phyloP scores from a whole-genome alignment of 2,113 vertebrate species.

The Melospiza georgiana region DNA sequence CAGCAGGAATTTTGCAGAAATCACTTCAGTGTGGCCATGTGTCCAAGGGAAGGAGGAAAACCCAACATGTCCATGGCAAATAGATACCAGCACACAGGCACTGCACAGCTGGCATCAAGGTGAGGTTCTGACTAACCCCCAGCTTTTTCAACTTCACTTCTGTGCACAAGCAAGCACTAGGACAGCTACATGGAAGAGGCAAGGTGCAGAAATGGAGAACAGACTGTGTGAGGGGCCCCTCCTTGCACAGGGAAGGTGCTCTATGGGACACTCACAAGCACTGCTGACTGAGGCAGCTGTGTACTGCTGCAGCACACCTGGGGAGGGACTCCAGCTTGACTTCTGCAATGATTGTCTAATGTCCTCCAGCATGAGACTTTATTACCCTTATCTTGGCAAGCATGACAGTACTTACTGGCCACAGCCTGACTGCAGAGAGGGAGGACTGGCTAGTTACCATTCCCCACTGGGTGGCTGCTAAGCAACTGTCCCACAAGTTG shows the following conservation, averaged over 20 bases:
- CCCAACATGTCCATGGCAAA: not conserved
- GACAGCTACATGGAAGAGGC: not conserved
- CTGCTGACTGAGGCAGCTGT: not conserved
- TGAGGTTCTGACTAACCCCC: not conserved
- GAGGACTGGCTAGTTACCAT: not conserved
- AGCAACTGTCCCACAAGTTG: not conserved
- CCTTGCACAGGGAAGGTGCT: not conserved
- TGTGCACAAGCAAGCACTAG: not conserved
- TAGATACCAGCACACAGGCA: not conserved
- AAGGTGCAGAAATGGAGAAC: not conserved
- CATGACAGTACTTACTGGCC: not conserved
- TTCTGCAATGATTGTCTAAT: conserved; percentile 1
- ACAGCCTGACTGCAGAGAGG: not conserved
- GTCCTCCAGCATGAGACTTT: conserved; percentile 3
- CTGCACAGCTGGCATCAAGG: not conserved
- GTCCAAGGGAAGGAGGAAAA: not conserved
- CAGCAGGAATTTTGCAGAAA: not conserved
- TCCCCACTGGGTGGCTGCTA: not conserved
- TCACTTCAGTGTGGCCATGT: not conserved
- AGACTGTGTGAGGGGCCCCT: not conserved
- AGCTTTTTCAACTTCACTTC: not conserved
- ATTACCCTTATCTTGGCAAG: conserved; percentile 26
- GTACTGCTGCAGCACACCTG: not conserved
- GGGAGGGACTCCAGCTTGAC: conserved; percentile 13
- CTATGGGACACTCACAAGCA: not conserved